Evolutionary conservation across 2,888 invertebrate genomes (phyloP), one percentile per base, ranked within the genome.

Genomic region (Erebia palarica): DNA sequence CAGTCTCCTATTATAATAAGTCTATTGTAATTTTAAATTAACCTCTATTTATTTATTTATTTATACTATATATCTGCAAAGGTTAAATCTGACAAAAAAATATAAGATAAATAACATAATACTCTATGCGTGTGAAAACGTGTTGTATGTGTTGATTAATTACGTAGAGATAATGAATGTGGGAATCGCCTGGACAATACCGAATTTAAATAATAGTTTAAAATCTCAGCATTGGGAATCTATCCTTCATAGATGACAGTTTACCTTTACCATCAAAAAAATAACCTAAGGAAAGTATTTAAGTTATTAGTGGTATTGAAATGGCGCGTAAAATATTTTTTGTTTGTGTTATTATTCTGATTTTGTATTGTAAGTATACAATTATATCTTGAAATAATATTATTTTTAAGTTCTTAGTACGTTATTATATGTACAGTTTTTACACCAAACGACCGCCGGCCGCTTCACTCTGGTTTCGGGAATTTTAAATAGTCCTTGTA

Each of bases 281-380:
- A 36, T 13, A 13, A 27, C 11, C 16, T 14, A n/a, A 0, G 3
- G 36, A n/a, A 44, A 44, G 7, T 8, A 44, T 1, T 11, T 11
- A 61, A 5, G 44, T 18, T 13, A 4, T 44, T 61, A 21, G 8
- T 18, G 13, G 18, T 44, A 21, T 16, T 9, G 16, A 65, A 64
- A 78, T 78, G 78, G 65, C 73, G 70, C 72, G 68, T 59, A 77
- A 73, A 42, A 65, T 75, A 60, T 73, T 74, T 65, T 58, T 73
- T 51, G 71, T 76, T 66, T 78, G 77, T 74, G 73, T 51, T 16
- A 47, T 74, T 27, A 70, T 77, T 69, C 73, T 81, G 36, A 61
- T 77, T 55, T 73, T 78, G 13, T 58, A 74, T 55, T 79, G 83
- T 83, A 73, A 83, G 83, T 81, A 71, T 36, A 58, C 27, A 58